Evolutionary conservation across 2,113 vertebrate genomes (phyloP).

Genomic region (Callaeas wilsoni): DNA sequence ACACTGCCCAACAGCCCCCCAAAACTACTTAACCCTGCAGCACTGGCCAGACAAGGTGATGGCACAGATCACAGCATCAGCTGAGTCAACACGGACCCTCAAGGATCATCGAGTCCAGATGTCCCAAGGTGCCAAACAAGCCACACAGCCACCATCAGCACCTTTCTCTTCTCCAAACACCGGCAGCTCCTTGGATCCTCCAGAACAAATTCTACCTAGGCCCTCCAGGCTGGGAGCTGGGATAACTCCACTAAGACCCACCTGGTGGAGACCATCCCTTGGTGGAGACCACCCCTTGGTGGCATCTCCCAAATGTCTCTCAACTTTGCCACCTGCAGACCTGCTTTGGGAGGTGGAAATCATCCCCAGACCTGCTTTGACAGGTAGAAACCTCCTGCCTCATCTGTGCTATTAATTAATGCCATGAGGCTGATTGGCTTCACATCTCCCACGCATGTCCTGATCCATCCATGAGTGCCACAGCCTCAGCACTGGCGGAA

Average conservation of each 20-base stretch:
- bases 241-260: not conserved
- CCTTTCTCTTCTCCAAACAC: not conserved
- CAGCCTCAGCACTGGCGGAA: not conserved
- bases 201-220: not conserved
- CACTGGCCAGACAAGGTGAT: not conserved
- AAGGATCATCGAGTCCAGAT: not conserved
- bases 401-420: not conserved
- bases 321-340: not conserved
- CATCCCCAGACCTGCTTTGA: not conserved
- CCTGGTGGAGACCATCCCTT: not conserved
- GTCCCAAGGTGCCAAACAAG: not conserved
- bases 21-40: not conserved
- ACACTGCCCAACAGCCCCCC: not conserved
- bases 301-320: not conserved
- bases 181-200: not conserved
- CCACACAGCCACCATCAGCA: not conserved
- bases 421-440: not conserved
- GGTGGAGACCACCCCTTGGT: not conserved
- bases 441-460: accelerated
- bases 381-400: not conserved
- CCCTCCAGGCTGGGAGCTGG: not conserved
- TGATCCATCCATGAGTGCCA: not conserved
- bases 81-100: not conserved
- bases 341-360: not conserved
- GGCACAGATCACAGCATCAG: not conserved